Base-by-base conservation (phyloP, 2,113 vertebrate species). In the Spermophilus dauricus region DNA sequence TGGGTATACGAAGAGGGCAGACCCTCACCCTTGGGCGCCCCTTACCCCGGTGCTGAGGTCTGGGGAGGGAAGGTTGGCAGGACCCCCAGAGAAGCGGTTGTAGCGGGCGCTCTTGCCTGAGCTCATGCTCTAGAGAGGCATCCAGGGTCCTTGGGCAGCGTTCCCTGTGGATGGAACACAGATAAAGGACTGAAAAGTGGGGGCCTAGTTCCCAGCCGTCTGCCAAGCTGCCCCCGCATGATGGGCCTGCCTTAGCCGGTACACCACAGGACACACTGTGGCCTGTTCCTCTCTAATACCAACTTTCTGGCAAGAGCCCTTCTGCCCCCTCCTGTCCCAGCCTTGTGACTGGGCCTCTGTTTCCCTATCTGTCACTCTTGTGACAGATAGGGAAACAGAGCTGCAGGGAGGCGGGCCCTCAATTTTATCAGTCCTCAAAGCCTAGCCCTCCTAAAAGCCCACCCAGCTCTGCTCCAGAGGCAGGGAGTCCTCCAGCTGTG, bases 81-180 rank as follows among this genome's bases (percentile, higher is more conserved):
- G 98, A 93, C 98, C 99, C 98, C 98, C 98, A 53, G 99, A 98
- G 97, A 99, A 99, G 97, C 98, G 97, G 98, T 98, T 99, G 98
- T 99, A 99, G 85, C 97, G 98, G 97, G 97, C 67, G 34, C 88
- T 98, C 98, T 99, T 99, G 98, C 97, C 98, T 53, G 98, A 99
- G 99, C 98, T 99, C 99, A 99, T 99, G 99, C 99, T 99, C 99
- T 99, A 98, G 97, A 97, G 96, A 92, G 95, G 97, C 98, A 97
- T 96, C 97, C 92, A 95, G 96, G 97, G 96, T 95, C 98, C 96
- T 82, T 75, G 80, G 97, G 97, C 97, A 96, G 98, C 58, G 10
- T 96, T 93, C 96, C 97, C 99, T 99, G 98, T 0, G 78, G 96
- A 85, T 65, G 82, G 28, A 93, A 69, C 42, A 89, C 65, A 92